phyloP scores from a whole-genome alignment of 2,888 invertebrate species.

The Tyria jacobaeae region DNA sequence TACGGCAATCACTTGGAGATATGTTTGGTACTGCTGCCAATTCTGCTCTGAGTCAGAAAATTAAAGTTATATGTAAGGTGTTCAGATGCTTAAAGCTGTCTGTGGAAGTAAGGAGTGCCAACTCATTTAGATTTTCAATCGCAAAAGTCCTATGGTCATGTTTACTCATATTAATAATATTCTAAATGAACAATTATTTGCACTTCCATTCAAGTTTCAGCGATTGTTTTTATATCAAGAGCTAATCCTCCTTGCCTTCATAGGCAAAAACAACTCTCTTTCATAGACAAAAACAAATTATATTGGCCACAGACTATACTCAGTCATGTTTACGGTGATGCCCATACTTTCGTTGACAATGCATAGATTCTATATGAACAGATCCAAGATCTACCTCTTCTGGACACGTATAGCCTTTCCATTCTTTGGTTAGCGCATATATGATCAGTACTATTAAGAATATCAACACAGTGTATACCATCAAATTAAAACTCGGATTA shows the following conservation, averaged over 20 bases:
- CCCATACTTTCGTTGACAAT: conserved; percentile 42
- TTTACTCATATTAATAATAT: not conserved
- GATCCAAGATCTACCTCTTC: conserved; percentile 74
- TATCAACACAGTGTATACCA: conserved; percentile 57
- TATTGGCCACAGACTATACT: not conserved
- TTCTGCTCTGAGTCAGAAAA: too few relatives aligned
- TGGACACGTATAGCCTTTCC: conserved; percentile 67
- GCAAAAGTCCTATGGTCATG: not conserved
- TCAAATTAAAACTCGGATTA: conserved; percentile 21
- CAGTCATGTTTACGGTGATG: conserved; percentile 26
- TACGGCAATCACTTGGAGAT: too few relatives aligned
- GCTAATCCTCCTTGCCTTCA: not conserved
- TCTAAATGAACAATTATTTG: not conserved
- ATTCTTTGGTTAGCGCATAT: conserved; percentile 62
- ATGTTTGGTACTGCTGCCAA: too few relatives aligned
- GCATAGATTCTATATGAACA: conserved; percentile 52
- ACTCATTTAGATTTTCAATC: not conserved
- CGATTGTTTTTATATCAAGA: not conserved
- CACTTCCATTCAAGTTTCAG: not conserved
- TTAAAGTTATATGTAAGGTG: too few relatives aligned
- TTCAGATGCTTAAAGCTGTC: not conserved
- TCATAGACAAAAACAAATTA: too few relatives aligned
- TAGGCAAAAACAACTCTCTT: too few relatives aligned
- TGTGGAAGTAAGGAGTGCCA: not conserved
- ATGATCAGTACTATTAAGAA: conserved; percentile 57